These are phyloP conservation scores for Gymnothorax reevesii DNA, from an alignment of 2,797 vertebrate genomes.

Conservation along the genomic window DNA sequence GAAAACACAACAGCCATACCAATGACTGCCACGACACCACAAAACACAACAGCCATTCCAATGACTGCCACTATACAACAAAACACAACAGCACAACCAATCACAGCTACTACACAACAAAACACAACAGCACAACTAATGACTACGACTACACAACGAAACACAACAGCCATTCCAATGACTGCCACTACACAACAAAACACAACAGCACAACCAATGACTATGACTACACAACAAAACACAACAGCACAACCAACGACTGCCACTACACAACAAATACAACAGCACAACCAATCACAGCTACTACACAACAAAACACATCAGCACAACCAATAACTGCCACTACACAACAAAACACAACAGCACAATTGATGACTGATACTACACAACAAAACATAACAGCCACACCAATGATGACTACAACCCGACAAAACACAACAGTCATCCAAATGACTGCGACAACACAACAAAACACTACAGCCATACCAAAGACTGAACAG, in stretches of 20 bases:
- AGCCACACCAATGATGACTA: too few species aligned
- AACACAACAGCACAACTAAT: conserved; percentile 24
- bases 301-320: not conserved
- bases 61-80: not conserved
- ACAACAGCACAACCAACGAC: not conserved
- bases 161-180: not conserved
- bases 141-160: too few species aligned
- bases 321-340: not conserved
- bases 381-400: not conserved
- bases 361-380: not conserved
- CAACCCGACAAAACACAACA: conserved; percentile 29
- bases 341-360: not conserved
- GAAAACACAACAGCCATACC: not conserved
- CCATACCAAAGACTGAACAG: too few species aligned
- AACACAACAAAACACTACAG: not conserved
- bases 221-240: too few species aligned
- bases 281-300: not conserved
- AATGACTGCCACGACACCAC: conserved; percentile 20
- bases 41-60: not conserved
- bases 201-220: too few species aligned
- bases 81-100: too few species aligned
- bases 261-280: not conserved
- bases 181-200: not conserved
- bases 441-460: not conserved
- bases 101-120: not conserved